Percentiles rank a stretch among this genome's conserved stretches.
These are phyloP conservation scores for Laspeyria flexula DNA, from an alignment of 2,888 invertebrate genomes.

Conservation along the genomic window DNA sequence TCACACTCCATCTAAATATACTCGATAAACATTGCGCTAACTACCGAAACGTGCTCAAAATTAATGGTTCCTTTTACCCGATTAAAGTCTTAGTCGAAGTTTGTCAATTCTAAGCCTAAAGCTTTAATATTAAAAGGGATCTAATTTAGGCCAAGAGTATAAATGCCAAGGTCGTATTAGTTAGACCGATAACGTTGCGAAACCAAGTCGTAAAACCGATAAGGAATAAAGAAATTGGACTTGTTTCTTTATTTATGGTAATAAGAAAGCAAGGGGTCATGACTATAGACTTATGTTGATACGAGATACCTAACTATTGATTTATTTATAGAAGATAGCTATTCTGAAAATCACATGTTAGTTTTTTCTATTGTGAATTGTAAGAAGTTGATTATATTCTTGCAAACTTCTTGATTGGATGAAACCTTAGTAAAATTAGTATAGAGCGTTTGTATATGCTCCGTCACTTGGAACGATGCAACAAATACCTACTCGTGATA, in stretches of 20 bases:
- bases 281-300: not conserved
- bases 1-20: not conserved
- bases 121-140: slow-evolving; percentile 35
- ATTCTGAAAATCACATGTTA: not conserved
- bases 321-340: too few relatives aligned
- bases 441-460: slow-evolving; percentile 27
- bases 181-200: slow-evolving; percentile 37
- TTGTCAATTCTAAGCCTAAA: slow-evolving; percentile 4
- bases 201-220: slow-evolving; percentile 15
- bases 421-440: slow-evolving; percentile 44
- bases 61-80: not conserved
- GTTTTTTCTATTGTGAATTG: not conserved
- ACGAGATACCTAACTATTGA: too few relatives aligned
- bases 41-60: slow-evolving; percentile 7
- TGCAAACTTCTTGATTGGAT: slow-evolving; percentile 34
- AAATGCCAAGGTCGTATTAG: slow-evolving; percentile 36
- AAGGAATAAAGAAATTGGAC: not conserved
- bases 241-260: not conserved
- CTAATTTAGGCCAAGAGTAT: slow-evolving; percentile 28
- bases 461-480: slow-evolving; percentile 46
- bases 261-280: not conserved
- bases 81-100: slow-evolving; percentile 2
- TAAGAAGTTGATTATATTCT: slow-evolving; percentile 11
- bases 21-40: slow-evolving; percentile 13
- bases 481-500: slow-evolving; percentile 47